Percentiles rank a stretch among this genome's conserved stretches.
Conservation (phyloP, 1,140 invertebrate species). For the Drosophila nasuta region DNA sequence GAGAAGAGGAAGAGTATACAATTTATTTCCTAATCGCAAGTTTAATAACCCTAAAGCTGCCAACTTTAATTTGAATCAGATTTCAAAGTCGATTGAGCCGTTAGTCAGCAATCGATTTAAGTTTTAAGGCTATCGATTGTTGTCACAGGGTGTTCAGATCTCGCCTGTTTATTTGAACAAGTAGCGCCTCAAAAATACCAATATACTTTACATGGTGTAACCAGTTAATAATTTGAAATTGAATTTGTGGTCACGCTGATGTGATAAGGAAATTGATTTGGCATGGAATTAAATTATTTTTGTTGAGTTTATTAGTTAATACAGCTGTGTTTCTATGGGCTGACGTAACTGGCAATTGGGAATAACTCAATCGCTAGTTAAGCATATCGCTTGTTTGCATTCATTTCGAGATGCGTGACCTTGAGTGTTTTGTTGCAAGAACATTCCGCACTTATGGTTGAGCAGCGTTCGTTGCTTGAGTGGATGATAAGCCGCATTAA, state of each 20-base stretch:
- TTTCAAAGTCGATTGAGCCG: neutral
- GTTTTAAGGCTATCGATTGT: neutral
- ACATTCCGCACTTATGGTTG: slow-evolving; percentile 1
- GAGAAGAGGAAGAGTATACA: too few species aligned
- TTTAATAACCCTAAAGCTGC: neutral
- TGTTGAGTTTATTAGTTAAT: too few species aligned
- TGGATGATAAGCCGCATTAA: slow-evolving; percentile 34
- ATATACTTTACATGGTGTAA: neutral
- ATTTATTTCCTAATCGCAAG: neutral
- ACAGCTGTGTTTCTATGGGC: too few species aligned
- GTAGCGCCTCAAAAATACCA: neutral
- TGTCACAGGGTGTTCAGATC: neutral
- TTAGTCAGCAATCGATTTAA: neutral
- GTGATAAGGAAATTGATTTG: too few species aligned
- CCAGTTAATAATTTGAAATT: too few species aligned
- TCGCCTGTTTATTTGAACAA: too few species aligned
- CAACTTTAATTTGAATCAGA: neutral
- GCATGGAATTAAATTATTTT: too few species aligned
- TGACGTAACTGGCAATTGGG: too few species aligned
- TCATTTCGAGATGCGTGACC: neutral
- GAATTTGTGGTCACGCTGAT: too few species aligned
- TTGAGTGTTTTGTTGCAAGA: slow-evolving; percentile 8
- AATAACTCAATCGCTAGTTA: neutral
- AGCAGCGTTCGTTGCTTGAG: too few species aligned
- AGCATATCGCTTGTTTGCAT: neutral